phyloP scores from a whole-genome alignment of 2,113 vertebrate genomes.

The Tetrax tetrax region DNA sequence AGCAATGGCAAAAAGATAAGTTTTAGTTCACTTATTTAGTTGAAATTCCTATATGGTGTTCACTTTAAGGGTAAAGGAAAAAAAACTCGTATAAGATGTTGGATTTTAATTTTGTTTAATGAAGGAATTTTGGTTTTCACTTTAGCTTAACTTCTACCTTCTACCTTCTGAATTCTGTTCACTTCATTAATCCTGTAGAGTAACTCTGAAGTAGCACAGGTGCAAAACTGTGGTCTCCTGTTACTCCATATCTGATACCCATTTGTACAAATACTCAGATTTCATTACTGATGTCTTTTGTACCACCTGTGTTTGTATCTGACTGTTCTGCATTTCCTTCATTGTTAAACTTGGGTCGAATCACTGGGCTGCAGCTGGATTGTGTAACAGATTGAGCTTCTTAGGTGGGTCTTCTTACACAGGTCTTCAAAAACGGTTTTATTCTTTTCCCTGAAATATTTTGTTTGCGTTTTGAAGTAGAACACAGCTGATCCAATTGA shows the following conservation, averaged over 20 bases:
- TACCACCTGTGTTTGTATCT: neutral
- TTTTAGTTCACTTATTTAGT: neutral
- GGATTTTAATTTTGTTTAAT: neutral
- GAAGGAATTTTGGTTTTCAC: neutral
- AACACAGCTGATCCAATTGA: neutral
- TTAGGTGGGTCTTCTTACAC: neutral
- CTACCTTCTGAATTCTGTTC: neutral
- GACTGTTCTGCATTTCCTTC: neutral
- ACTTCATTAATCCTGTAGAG: neutral
- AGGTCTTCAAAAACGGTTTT: neutral
- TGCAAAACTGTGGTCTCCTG: neutral
- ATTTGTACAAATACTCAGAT: neutral
- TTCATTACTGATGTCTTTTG: neutral
- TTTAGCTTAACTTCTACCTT: neutral
- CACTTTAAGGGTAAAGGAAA: neutral
- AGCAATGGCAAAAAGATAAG: neutral
- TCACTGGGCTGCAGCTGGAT: neutral
- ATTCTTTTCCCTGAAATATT: neutral
- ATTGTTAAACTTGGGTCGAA: neutral
- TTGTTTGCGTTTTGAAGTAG: neutral
- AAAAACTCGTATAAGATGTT: neutral
- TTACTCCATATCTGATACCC: neutral
- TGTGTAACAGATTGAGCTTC: neutral
- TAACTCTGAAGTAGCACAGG: neutral
- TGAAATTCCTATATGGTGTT: neutral